Conservation (phyloP, 2,113 vertebrate species). For the Hippocampus zosterae region DNA sequence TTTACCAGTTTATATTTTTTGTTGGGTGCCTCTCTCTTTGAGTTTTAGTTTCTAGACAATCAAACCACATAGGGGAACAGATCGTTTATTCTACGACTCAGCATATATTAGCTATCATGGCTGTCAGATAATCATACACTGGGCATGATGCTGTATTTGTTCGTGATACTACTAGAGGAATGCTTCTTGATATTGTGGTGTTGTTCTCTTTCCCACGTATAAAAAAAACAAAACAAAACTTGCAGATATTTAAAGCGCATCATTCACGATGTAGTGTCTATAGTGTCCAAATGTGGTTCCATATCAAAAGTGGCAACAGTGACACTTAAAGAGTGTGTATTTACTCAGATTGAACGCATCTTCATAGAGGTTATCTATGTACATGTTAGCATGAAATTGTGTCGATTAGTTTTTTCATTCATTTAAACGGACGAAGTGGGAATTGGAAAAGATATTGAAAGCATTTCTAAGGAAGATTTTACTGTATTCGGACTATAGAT, state of each 20-base stretch:
- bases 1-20: constrained; percentile 53
- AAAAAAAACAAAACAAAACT: constrained; percentile 10
- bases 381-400: constrained; percentile 16
- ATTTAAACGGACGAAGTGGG: not conserved
- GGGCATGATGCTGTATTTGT: constrained; percentile 58
- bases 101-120: constrained; percentile 29
- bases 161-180: constrained; percentile 48
- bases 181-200: constrained; percentile 48
- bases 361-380: constrained; percentile 8
- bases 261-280: constrained; percentile 10
- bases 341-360: constrained; percentile 22
- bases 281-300: constrained; percentile 33
- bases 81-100: constrained; percentile 26
- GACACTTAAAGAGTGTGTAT: constrained; percentile 44
- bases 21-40: constrained; percentile 64
- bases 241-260: constrained; percentile 20
- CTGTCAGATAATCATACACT: constrained; percentile 50
- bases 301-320: constrained; percentile 20
- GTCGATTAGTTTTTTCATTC: constrained; percentile 16
- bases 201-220: constrained; percentile 32
- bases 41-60: constrained; percentile 72
- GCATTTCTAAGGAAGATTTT: not conserved
- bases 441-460: not conserved
- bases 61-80: constrained; percentile 41
- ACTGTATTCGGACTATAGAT: constrained; percentile 9